Conservation (phyloP, 2,888 invertebrate genomes). For the Exephanes ischioxanthus region DNA sequence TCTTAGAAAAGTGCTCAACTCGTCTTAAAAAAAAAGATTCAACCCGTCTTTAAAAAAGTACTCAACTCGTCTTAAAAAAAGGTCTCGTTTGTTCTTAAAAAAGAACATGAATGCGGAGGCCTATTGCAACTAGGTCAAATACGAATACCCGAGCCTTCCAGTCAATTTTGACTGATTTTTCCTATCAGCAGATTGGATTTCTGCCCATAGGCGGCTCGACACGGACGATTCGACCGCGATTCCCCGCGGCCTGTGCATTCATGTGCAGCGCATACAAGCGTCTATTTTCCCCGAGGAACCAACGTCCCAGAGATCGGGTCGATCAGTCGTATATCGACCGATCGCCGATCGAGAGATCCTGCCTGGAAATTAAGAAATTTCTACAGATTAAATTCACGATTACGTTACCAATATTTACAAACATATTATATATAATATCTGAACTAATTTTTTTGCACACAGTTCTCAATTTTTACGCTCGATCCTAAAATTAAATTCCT, state of each 20-base stretch:
- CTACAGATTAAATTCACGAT: not conserved
- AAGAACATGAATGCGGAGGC: not conserved
- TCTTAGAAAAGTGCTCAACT: too few species aligned
- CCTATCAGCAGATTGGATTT: slow-evolving; percentile 11
- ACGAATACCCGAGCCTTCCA: not conserved
- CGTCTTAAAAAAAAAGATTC: too few species aligned
- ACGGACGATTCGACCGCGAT: slow-evolving; percentile 1
- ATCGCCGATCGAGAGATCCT: not conserved
- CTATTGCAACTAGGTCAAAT: not conserved
- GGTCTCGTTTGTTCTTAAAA: not conserved
- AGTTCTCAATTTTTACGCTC: too few species aligned
- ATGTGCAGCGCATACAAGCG: not conserved
- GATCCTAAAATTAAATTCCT: too few species aligned
- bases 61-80: too few species aligned
- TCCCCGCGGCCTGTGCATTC: not conserved
- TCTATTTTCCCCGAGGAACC: not conserved
- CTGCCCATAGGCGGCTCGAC: not conserved
- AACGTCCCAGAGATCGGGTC: not conserved
- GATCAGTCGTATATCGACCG: not conserved
- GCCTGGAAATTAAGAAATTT: not conserved
- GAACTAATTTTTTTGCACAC: too few species aligned
- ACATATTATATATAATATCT: not conserved
- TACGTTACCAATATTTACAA: not conserved
- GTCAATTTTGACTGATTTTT: slow-evolving; percentile 10
- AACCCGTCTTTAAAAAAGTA: too few species aligned